Base-by-base conservation (phyloP, 2,888 invertebrate genomes). In the Brenthis ino region DNA sequence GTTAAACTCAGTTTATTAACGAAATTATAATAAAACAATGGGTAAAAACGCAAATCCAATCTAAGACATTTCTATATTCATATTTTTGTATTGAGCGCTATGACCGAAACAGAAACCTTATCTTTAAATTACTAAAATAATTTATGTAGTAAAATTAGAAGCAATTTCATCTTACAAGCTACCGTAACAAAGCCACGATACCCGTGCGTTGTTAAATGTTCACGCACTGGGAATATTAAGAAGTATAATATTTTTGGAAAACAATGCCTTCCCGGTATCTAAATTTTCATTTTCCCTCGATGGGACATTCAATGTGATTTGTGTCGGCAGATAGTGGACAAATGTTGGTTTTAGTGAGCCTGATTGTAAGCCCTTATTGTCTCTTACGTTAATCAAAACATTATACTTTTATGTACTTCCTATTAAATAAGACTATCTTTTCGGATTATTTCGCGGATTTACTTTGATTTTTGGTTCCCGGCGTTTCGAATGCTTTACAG, bases 191-290 rank as follows among this genome's bases (percentile, higher is more conserved):
- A 87, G 87, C 88, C 86, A 85, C 87, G 88, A 89, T 88, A 88
- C 88, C 87, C 86, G 84, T 85, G 87, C 85, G 85, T 86, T 85
- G 79, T 87, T 11, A 8, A 61, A 61, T 61, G 8, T 61, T 60
- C 60, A 33, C 85, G 85, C 85, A 83, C 83, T 82, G 85, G 84
- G 86, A 89, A 89, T 89, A 91, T 89, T 88, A 89, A 89, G 88
- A 86, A 88, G 88, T 54, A 58, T 48, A 58, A 50, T 50, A 67
- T 67, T 67, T 67, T 67, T 56, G 50, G 50, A 88, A 89, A 89
- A 91, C 90, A 91, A 91, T 90, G 88, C 88, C 87, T 86, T 84
- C 81, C 85, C 86, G 89, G 90, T 91, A 90, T 90, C 91, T 91
- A 89, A 91, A 91, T 91, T 91, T 89, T 90, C 89, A 89, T 91